Evolutionary conservation across 1,140 invertebrate genomes (phyloP).

Genomic region (Zaprionus lachaisei): DNA sequence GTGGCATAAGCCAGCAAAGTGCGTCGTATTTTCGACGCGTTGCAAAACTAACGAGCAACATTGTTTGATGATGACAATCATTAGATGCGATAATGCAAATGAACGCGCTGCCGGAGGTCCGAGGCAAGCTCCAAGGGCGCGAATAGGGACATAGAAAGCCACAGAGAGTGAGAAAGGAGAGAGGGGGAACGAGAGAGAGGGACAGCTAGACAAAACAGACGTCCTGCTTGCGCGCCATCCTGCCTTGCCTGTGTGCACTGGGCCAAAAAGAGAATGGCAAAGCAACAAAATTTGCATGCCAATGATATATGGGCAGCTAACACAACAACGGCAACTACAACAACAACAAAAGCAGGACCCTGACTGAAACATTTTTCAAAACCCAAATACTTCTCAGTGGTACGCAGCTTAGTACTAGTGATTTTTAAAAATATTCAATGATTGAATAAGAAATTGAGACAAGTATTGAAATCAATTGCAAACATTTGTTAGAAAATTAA

Average conservation of each 20-base stretch:
- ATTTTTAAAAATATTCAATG: not conserved
- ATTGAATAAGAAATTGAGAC: no score
- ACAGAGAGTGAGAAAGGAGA: not conserved
- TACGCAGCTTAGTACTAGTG: not conserved
- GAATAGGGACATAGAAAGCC: not conserved
- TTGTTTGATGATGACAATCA: conserved; percentile 83
- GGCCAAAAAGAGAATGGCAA: conserved; percentile 12
- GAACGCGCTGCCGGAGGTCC: conserved; percentile 42
- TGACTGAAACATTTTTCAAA: conserved; percentile 34
- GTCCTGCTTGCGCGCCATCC: conserved; percentile 44
- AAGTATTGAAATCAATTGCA: no score
- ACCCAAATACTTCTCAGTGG: not conserved
- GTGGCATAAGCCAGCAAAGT: conserved; percentile 37
- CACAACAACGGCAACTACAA: conserved; percentile 8
- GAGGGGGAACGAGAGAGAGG: not conserved
- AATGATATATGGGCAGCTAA: conserved; percentile 65
- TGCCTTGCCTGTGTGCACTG: conserved; percentile 16
- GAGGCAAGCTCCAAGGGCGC: not conserved
- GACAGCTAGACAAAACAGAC: conserved; percentile 16
- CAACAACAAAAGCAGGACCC: not conserved
- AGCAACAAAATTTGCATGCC: conserved; percentile 63
- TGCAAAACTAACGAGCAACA: conserved; percentile 75
- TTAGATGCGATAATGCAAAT: conserved; percentile 84
- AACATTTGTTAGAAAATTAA: no score
- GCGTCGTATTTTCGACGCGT: conserved; percentile 39